Evolutionary conservation across 2,888 invertebrate species (phyloP), one percentile per base, ranked within the genome.

Genomic region (Artemia sinica): DNA sequence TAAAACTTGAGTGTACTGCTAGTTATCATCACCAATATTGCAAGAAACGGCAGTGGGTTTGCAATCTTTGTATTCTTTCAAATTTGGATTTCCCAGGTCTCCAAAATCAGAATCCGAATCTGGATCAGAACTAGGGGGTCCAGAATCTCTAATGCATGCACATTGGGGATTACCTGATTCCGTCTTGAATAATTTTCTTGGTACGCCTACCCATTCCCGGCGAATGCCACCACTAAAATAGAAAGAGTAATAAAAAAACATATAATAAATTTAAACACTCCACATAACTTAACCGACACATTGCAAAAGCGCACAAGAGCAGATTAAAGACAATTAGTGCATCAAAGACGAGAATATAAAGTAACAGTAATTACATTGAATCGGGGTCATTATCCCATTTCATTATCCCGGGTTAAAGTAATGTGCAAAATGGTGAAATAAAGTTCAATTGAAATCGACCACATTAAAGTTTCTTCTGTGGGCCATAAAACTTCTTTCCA

Each of bases 131-230:
- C 71, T 71, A 11, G 73, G 77, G 10, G 77, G 74, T 6, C 79
- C 79, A 51, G 72, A 74, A 28, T 78, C 77, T 71, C 79, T 77
- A 11, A 94, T 82, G 77, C 96, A 97, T 7, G 89, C 92, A 81
- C 96, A 97, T 67, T 88, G 83, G 71, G 84, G 83, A 14, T 82
- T 79, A 65, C 84, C 80, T 7, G 83, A 81, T 0, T 86, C 86
- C 14, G 86, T 84, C 71, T 85, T 83, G 76, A 84, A 91, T 9
- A 88, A 82, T 77, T 88, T 85, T 71, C 95, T 83, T 0, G 97
- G 97, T 66, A 91, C 86, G 18, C 97, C 97, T 14, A 82, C 79
- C 96, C 96, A 97, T 71, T 84, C 81, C 74, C 97, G 83, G 68
- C 83, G 80, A 67, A 94, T 83, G 41, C 95, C 95, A 69, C 97